Conservation (phyloP, 2,113 vertebrate genomes). For the Seriola rivoliana region DNA sequence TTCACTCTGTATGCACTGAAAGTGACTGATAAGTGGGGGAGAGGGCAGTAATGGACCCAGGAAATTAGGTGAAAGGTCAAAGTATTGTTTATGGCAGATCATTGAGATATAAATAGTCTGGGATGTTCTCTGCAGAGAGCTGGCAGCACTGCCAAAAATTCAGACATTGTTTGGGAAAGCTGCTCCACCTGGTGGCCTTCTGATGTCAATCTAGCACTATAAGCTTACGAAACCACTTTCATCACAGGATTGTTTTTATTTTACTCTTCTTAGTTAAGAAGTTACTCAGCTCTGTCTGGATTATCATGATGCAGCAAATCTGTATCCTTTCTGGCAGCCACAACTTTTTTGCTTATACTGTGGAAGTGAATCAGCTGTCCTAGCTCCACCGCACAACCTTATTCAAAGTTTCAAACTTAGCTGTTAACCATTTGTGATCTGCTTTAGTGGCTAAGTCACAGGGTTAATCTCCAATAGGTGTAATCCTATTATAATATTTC, state of each 20-base stretch:
- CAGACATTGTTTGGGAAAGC: slow-evolving; percentile 17
- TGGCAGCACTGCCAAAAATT: not conserved
- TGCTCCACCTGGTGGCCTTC: slow-evolving; percentile 60
- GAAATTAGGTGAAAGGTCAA: slow-evolving; percentile 61
- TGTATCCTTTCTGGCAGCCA: not conserved
- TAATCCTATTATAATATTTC: slow-evolving; percentile 69
- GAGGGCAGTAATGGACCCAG: slow-evolving; percentile 7
- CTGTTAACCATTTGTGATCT: slow-evolving; percentile 52
- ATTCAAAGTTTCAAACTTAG: slow-evolving; percentile 21
- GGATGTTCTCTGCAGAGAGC: slow-evolving; percentile 18
- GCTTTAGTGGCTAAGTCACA: slow-evolving; percentile 43
- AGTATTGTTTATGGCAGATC: slow-evolving; percentile 30
- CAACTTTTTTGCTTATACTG: not conserved
- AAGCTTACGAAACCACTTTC: not conserved
- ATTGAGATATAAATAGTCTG: slow-evolving; percentile 60
- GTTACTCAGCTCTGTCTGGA: not conserved
- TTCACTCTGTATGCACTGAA: slow-evolving; percentile 3
- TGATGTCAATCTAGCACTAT: not conserved
- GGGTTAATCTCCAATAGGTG: slow-evolving; percentile 56
- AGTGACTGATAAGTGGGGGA: slow-evolving; percentile 27
- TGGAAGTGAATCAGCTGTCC: not conserved
- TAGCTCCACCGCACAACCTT: not conserved
- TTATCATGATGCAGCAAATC: not conserved
- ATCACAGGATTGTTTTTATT: not conserved
- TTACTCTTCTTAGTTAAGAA: not conserved